Evolutionary conservation across 2,888 invertebrate species (phyloP), one percentile per base, ranked within the genome.

Genomic region (Zhuqinia jingwanae): DNA sequence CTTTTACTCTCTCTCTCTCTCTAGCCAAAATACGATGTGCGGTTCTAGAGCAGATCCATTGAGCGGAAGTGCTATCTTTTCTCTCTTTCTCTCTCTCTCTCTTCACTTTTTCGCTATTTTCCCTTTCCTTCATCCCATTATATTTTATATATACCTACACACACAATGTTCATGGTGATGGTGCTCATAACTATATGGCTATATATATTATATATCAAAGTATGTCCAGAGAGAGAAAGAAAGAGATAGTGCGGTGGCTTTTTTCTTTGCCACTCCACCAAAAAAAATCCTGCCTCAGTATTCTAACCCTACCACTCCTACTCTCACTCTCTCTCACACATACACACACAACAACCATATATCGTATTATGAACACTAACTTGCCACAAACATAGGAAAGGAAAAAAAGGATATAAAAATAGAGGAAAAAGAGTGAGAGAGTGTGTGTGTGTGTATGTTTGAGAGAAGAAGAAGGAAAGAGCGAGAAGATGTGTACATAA

Each of bases 21-120:
- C 80, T 83, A 87, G 87, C 89, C 88, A 90, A 90, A 90, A 90
- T 90, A 91, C 91, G 91, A 90, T 88, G 90, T 91, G 90, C 90
- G 90, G 91, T 90, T 90, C 88, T 85, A 83, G 82, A 85, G 88
- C 89, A 90, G 90, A 91, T 90, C 89, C 89, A 90, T 90, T 90
- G 89, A 90, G 90, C 90, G 90, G 91, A 91, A 91, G 91, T 91
- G 90, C 91, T 91, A 91, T 91, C 90, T 90, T 89, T 89, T 89
- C 80, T 86, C 89, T 89, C 88, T 88, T 87, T 70, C 75, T 77
- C 53, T 82, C 68, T 86, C 75, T 79, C 73, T 81, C 81, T 70
- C 82, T 77, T 82, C 78, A 87, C 83, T 87, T 87, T 87, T 83
- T 87, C 83, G 83, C 83, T 87, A 50, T 87, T 87, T 87, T 82